These are phyloP conservation scores for Atractosteus spatula DNA, from an alignment of 2,113 vertebrate genomes.

Conservation along the genomic window DNA sequence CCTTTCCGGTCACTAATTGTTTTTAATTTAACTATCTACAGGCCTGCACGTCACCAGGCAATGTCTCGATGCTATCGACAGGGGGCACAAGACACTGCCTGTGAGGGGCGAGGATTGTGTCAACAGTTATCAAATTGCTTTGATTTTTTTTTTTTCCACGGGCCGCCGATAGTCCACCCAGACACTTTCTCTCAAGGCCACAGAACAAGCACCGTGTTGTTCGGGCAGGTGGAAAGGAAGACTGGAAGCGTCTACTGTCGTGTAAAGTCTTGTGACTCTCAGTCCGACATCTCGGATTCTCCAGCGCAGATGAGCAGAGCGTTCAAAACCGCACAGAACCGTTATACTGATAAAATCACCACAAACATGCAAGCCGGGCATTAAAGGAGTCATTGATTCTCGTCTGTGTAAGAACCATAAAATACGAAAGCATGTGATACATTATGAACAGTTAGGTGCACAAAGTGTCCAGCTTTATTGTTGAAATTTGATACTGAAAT, in stretches of 20 bases:
- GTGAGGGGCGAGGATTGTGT: background rate
- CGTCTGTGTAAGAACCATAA: background rate
- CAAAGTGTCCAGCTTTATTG: too few relatives aligned
- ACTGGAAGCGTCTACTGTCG: background rate
- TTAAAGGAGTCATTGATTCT: background rate
- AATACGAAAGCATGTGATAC: background rate
- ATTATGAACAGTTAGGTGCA: too few relatives aligned
- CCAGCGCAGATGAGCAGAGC: too few relatives aligned
- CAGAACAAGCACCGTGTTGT: constrained; percentile 9
- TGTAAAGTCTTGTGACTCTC: background rate
- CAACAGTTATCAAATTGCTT: constrained; percentile 38
- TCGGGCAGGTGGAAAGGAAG: constrained; percentile 35
- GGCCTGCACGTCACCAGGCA: constrained; percentile 35
- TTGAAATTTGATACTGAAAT: too few relatives aligned
- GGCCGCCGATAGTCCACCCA: background rate
- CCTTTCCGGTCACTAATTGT: too few relatives aligned
- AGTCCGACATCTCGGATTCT: too few relatives aligned
- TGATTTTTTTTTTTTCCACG: constrained; percentile 61
- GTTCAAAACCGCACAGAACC: too few relatives aligned
- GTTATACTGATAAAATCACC: too few relatives aligned
- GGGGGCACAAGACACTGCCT: constrained; percentile 32
- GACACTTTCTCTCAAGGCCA: constrained; percentile 31
- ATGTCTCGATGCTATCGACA: constrained; percentile 48
- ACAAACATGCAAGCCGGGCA: too few relatives aligned
- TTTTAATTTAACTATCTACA: constrained; percentile 10